Evolutionary conservation across 2,888 invertebrate species (phyloP).

Genomic region (Pristionchus arcanus): DNA sequence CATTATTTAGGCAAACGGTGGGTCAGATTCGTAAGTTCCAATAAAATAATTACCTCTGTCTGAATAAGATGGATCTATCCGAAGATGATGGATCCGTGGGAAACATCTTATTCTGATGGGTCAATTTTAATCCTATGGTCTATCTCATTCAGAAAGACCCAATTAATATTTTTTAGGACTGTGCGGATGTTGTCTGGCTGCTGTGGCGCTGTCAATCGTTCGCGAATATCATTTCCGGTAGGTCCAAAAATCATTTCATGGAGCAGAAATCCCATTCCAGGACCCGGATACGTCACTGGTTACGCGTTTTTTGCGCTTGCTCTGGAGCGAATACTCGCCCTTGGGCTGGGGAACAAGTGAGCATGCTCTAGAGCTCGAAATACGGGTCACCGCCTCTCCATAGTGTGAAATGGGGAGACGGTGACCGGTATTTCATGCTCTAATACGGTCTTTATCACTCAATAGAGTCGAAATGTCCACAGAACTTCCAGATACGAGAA

Average conservation of each 20-base stretch:
- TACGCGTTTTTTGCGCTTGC: conserved; percentile 6
- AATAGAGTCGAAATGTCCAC: too few species aligned
- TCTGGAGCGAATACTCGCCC: background rate
- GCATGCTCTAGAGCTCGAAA: background rate
- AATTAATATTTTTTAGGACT: background rate
- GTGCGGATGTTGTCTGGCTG: background rate
- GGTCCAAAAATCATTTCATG: background rate
- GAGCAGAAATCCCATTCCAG: background rate
- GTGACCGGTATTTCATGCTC: too few species aligned
- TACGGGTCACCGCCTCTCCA: too few species aligned
- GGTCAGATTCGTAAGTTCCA: background rate
- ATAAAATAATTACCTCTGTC: too few species aligned
- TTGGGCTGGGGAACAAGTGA: conserved; percentile 11
- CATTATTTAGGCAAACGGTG: background rate
- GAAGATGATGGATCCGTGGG: too few species aligned
- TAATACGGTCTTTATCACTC: too few species aligned
- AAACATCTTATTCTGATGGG: too few species aligned
- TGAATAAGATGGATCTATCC: too few species aligned
- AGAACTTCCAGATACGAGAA: conserved; percentile 35
- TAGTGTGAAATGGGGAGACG: too few species aligned
- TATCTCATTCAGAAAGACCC: too few species aligned
- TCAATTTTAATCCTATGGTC: too few species aligned
- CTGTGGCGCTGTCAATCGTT: conserved; percentile 10
- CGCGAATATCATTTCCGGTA: conserved; percentile 18
- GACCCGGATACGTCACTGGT: background rate